phyloP scores from a whole-genome alignment of 2,113 vertebrate species.

The Chauna torquata region DNA sequence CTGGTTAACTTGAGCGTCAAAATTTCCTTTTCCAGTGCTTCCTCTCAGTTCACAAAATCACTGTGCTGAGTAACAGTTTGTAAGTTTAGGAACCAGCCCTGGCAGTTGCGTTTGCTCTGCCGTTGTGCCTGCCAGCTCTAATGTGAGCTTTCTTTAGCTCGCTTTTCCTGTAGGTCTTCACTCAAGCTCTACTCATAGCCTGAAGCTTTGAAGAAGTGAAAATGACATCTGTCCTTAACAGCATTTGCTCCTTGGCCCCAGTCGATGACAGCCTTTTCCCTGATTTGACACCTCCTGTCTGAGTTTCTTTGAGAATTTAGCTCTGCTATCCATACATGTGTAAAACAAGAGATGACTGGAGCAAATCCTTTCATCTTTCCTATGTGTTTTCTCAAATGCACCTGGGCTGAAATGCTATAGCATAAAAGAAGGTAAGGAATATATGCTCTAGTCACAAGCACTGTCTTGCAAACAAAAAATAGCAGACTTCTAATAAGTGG shows the following conservation, averaged over 20 bases:
- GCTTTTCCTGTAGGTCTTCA: background rate
- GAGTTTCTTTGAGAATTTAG: background rate
- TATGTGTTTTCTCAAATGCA: fast-evolving
- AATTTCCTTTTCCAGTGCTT: background rate
- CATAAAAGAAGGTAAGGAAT: background rate
- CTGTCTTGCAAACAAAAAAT: background rate
- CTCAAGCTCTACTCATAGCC: background rate
- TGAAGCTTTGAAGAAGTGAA: background rate
- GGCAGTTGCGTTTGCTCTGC: background rate
- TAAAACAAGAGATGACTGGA: background rate
- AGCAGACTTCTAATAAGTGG: background rate
- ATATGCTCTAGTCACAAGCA: background rate
- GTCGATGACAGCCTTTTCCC: background rate
- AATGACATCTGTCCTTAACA: background rate
- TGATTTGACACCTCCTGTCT: background rate
- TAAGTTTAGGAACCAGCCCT: background rate
- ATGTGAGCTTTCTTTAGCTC: background rate
- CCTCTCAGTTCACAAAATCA: background rate
- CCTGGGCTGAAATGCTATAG: background rate
- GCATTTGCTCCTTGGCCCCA: background rate
- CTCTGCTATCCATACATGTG: background rate
- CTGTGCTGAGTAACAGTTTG: background rate
- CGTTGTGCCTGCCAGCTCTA: background rate
- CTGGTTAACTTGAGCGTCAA: background rate
- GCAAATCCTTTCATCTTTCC: background rate